Conservation (phyloP, 1,140 invertebrate species). For the Drosophila nebulosa region DNA sequence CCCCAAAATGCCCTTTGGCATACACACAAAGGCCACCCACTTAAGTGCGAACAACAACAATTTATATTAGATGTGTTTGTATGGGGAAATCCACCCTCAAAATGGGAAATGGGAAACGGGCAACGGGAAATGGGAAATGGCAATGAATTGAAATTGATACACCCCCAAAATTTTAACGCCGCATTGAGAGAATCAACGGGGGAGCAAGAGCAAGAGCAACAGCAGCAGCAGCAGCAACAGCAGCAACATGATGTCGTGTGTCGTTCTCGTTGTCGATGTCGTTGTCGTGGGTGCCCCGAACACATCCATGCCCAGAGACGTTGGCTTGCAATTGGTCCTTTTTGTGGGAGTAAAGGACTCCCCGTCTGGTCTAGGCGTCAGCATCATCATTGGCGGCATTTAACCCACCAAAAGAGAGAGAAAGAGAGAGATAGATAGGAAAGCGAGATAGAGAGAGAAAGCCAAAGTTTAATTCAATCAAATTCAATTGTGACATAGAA, state of each 20-base stretch:
- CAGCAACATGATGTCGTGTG: conserved; percentile 47
- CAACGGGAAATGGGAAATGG: conserved; percentile 35
- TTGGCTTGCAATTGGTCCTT: conserved; percentile 46
- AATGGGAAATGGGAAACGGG: conserved; percentile 29
- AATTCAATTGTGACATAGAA: conserved; percentile 40
- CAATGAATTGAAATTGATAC: conserved; percentile 77
- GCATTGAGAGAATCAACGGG: conserved; percentile 58
- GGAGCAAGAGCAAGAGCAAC: conserved; percentile 28
- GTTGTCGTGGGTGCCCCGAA: conserved; percentile 36
- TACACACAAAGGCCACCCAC: conserved; percentile 47
- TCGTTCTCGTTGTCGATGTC: conserved; percentile 37
- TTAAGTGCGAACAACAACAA: conserved; percentile 72
- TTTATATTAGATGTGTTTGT: conserved; percentile 25
- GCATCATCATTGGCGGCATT: conserved; percentile 67
- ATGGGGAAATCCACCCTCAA: conserved; percentile 66
- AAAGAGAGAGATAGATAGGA: not conserved
- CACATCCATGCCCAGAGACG: conserved; percentile 8
- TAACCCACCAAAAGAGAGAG: conserved; percentile 19
- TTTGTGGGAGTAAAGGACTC: conserved; percentile 40
- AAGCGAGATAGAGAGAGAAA: conserved; percentile 8
- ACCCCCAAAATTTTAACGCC: conserved; percentile 68
- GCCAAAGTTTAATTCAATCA: conserved; percentile 65
- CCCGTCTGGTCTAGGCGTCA: conserved; percentile 52
- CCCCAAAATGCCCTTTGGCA: conserved; percentile 52
- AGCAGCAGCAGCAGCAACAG: conserved; percentile 30